Conservation (phyloP, 2,113 vertebrate genomes). For the Chaetodon trifascialis region DNA sequence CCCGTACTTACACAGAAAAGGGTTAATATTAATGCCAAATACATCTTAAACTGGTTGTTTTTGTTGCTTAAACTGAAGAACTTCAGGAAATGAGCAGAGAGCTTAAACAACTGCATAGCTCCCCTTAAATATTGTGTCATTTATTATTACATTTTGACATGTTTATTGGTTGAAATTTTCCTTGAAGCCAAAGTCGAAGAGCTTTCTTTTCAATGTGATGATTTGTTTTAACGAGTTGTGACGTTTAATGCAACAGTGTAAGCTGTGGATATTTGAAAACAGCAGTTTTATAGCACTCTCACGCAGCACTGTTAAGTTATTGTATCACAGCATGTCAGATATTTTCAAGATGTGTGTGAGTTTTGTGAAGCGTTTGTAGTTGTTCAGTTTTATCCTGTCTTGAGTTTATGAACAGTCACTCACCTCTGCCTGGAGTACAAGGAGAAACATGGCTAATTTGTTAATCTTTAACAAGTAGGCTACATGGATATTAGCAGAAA, state of each 20-base stretch:
- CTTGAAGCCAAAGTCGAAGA: slow-evolving; percentile 71
- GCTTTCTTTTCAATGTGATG: slow-evolving; percentile 75
- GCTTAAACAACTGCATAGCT: neutral
- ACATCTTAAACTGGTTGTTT: neutral
- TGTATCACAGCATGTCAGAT: slow-evolving; percentile 7
- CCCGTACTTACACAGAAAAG: neutral
- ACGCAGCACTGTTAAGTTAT: slow-evolving; percentile 5
- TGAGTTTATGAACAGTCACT: slow-evolving; percentile 17
- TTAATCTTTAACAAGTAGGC: slow-evolving; percentile 5
- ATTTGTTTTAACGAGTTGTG: slow-evolving; percentile 54
- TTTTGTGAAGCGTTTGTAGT: slow-evolving; percentile 34
- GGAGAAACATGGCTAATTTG: slow-evolving; percentile 19
- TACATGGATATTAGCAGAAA: slow-evolving; percentile 24
- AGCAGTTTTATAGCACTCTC: slow-evolving; percentile 5
- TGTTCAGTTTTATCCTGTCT: slow-evolving; percentile 2
- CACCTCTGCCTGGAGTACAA: slow-evolving; percentile 65
- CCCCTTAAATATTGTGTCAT: slow-evolving; percentile 23
- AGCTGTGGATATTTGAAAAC: slow-evolving; percentile 10
- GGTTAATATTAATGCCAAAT: neutral
- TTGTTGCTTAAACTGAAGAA: neutral
- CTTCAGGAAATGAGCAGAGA: slow-evolving; percentile 8
- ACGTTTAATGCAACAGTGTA: slow-evolving; percentile 14
- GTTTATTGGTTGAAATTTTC: slow-evolving; percentile 24
- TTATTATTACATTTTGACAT: slow-evolving; percentile 62
- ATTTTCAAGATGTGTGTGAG: slow-evolving; percentile 2